Conservation (phyloP, 2,113 vertebrate species). For the Pelobates fuscus region DNA sequence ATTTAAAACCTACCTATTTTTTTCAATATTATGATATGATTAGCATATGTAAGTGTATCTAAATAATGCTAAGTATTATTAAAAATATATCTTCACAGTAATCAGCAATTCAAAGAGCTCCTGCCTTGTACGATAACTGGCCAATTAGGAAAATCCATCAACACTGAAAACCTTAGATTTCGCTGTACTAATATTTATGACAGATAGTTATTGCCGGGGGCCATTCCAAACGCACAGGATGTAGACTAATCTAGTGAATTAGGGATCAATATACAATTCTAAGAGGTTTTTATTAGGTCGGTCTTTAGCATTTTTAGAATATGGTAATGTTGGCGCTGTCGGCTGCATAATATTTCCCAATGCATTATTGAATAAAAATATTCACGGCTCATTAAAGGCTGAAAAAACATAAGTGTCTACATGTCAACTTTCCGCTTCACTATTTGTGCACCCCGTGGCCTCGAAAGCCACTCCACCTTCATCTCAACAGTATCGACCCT, state of each 20-base stretch:
- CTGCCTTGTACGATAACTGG: conserved; percentile 16
- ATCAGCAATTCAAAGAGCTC: conserved; percentile 33
- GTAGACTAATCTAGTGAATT: not conserved
- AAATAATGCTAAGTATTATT: too few species aligned
- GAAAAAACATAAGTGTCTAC: conserved; percentile 58
- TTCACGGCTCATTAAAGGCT: conserved; percentile 63
- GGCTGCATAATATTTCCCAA: not conserved
- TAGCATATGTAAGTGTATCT: too few species aligned
- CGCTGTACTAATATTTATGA: conserved; percentile 15
- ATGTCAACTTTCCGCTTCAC: conserved; percentile 54
- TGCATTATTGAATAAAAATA: conserved; percentile 45
- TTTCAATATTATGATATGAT: too few species aligned
- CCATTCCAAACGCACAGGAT: conserved; percentile 13
- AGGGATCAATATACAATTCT: conserved; percentile 28
- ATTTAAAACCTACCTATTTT: too few species aligned
- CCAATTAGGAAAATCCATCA: conserved; percentile 45
- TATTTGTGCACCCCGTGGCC: conserved; percentile 57
- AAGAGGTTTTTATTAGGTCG: conserved; percentile 16
- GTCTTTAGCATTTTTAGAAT: conserved; percentile 29
- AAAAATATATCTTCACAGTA: too few species aligned
- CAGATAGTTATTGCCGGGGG: conserved; percentile 34
- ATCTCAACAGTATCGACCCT: conserved; percentile 56
- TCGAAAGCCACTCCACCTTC: conserved; percentile 58
- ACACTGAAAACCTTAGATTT: conserved; percentile 17
- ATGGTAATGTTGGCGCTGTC: conserved; percentile 8